A percentile compares a stretch with the other conserved stretches of the same genome.
Conservation (phyloP, 1,140 invertebrate genomes). For the Eubasilissa regina region DNA sequence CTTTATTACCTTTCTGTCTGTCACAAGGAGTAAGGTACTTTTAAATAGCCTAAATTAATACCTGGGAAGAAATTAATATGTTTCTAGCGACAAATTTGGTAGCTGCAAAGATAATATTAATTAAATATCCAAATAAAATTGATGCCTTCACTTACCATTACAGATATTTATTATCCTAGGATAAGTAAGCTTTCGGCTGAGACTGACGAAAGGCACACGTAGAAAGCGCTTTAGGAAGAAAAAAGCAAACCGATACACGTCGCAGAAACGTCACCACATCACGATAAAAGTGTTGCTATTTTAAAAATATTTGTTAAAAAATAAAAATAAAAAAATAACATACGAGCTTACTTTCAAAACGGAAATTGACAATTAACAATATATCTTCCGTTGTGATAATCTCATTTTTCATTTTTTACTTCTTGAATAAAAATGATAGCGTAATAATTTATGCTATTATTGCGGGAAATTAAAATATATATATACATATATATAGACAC, state of each 20-base stretch:
- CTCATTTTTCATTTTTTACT: background rate
- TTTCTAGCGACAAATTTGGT: background rate
- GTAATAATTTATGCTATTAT: too few relatives aligned
- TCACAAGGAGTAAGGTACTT: constrained; percentile 6
- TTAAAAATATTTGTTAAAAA: background rate
- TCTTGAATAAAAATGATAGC: too few relatives aligned
- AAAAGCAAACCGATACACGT: constrained; percentile 51
- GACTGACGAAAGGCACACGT: constrained; percentile 47
- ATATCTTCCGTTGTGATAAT: background rate
- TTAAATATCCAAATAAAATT: constrained; percentile 16
- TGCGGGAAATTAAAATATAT: too few relatives aligned
- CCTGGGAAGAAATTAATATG: constrained; percentile 19
- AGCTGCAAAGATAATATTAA: background rate
- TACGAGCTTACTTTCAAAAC: background rate
- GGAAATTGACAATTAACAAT: background rate
- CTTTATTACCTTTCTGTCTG: background rate
- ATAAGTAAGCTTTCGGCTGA: constrained; percentile 13
- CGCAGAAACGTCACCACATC: constrained; percentile 51
- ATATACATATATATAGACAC: background rate
- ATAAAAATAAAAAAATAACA: background rate
- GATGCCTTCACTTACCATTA: constrained; percentile 44
- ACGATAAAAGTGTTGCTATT: constrained; percentile 43
- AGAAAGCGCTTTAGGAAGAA: constrained; percentile 19
- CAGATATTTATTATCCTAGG: constrained; percentile 25
- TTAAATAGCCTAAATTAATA: constrained; percentile 22